phyloP scores from a whole-genome alignment of 1,140 invertebrate genomes.

The Drosophila lacteicornis region DNA sequence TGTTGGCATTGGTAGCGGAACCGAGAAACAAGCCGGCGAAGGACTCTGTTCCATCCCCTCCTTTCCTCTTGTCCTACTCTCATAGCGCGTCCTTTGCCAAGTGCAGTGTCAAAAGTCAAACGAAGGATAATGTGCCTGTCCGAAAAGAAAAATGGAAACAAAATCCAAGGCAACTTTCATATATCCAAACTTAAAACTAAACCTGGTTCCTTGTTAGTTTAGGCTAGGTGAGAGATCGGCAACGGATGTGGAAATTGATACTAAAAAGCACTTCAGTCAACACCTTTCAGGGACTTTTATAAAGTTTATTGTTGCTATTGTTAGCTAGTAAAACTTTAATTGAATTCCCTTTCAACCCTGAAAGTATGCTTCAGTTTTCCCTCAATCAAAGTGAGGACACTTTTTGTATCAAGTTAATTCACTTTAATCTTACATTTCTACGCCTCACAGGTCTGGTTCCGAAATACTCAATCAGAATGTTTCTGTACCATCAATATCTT shows the following conservation, averaged over 20 bases:
- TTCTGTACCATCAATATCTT: conserved; percentile 3
- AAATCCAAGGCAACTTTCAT: conserved; percentile 8
- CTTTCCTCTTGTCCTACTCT: background rate
- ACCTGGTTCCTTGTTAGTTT: background rate
- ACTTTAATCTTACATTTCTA: background rate
- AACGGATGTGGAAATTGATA: background rate
- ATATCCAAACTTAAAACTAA: conserved; percentile 11
- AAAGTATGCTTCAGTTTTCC: conserved; percentile 24
- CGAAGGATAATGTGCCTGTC: conserved; percentile 58
- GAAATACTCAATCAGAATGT: background rate
- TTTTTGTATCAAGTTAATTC: background rate
- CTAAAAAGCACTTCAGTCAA: background rate
- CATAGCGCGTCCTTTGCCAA: conserved; percentile 33
- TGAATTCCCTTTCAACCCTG: conserved; percentile 7
- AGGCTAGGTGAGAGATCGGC: background rate
- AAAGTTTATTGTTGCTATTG: background rate
- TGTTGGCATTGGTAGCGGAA: conserved; percentile 65
- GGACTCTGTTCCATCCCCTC: conserved; percentile 37
- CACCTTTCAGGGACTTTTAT: background rate
- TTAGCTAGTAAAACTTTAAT: background rate
- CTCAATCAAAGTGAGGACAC: too few species aligned
- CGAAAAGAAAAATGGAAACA: conserved; percentile 56
- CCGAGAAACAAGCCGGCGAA: conserved; percentile 46
- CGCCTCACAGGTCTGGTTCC: conserved; percentile 1
- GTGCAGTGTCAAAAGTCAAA: conserved; percentile 70